phyloP scores from a whole-genome alignment of 2,113 vertebrate genomes.

The Vireo altiloquus region DNA sequence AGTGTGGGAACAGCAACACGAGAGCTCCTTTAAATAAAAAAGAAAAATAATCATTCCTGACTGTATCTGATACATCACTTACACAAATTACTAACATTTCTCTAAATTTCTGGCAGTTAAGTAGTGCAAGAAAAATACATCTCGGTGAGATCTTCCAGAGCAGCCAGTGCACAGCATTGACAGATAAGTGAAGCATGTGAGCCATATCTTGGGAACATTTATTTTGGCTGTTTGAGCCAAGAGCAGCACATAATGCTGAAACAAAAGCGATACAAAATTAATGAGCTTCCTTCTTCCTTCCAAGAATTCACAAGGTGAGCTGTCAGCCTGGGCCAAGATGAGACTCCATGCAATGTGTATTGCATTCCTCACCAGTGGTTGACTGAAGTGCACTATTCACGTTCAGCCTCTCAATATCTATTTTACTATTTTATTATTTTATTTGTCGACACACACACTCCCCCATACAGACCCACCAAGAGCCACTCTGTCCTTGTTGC shows the following conservation, averaged over 20 bases:
- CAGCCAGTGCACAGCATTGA: background rate
- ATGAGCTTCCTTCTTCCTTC: background rate
- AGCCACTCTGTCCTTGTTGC: background rate
- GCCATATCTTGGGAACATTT: background rate
- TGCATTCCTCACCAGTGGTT: background rate
- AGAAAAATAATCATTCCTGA: background rate
- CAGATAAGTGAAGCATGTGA: background rate
- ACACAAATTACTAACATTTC: background rate
- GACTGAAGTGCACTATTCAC: background rate
- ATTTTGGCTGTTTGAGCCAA: background rate
- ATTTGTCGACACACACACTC: background rate
- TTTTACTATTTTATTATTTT: background rate
- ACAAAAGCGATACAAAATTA: background rate
- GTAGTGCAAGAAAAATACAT: background rate
- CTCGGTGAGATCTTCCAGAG: background rate
- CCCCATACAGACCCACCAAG: background rate
- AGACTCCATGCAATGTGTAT: background rate
- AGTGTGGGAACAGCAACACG: slow-evolving; percentile 25
- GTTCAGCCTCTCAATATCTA: background rate
- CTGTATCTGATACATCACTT: background rate
- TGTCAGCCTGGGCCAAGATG: background rate
- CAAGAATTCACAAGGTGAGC: background rate
- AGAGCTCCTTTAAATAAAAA: background rate
- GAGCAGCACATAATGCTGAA: background rate
- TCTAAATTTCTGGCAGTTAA: background rate